These are phyloP conservation scores for Speoplatyrhinus poulsoni DNA, from an alignment of 2,113 vertebrate species.

Conservation along the genomic window DNA sequence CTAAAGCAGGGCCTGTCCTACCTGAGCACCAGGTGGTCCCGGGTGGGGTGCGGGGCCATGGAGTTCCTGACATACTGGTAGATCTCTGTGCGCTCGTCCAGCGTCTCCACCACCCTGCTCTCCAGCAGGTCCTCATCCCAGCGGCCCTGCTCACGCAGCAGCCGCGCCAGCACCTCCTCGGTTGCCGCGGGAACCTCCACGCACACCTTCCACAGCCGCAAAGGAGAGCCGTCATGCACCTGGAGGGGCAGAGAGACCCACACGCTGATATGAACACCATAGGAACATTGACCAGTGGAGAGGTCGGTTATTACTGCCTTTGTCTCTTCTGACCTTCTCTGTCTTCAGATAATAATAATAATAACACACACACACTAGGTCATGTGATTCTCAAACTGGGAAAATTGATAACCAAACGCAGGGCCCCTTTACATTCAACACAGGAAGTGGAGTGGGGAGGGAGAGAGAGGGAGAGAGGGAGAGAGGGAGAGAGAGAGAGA, in stretches of 20 bases:
- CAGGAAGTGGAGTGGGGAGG: conserved; percentile 3
- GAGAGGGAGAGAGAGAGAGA: too few relatives aligned
- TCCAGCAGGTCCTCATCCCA: conserved; percentile 97
- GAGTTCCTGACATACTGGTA: conserved; percentile 91
- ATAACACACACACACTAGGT: not conserved
- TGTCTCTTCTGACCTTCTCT: not conserved
- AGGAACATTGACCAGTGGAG: conserved; percentile 22
- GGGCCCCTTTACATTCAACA: conserved; percentile 32
- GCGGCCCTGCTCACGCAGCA: conserved; percentile 89
- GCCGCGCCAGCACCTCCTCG: conserved; percentile 85
- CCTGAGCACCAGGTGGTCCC: conserved; percentile 93
- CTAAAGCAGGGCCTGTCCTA: conserved; percentile 50
- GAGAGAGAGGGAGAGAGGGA: too few relatives aligned
- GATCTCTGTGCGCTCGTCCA: conserved; percentile 88
- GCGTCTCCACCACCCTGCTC: conserved; percentile 86
- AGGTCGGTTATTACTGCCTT: too few relatives aligned
- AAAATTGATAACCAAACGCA: conserved; percentile 41
- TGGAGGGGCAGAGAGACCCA: conserved; percentile 44
- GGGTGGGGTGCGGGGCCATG: conserved; percentile 92
- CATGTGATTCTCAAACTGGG: conserved; percentile 54
- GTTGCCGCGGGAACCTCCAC: conserved; percentile 87
- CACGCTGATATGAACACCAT: not conserved
- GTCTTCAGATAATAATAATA: conserved; percentile 40
- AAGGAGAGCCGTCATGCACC: conserved; percentile 90
- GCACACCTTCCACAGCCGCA: conserved; percentile 90